Conservation (phyloP, 2,113 vertebrate genomes). For the Corydoras sp. region DNA sequence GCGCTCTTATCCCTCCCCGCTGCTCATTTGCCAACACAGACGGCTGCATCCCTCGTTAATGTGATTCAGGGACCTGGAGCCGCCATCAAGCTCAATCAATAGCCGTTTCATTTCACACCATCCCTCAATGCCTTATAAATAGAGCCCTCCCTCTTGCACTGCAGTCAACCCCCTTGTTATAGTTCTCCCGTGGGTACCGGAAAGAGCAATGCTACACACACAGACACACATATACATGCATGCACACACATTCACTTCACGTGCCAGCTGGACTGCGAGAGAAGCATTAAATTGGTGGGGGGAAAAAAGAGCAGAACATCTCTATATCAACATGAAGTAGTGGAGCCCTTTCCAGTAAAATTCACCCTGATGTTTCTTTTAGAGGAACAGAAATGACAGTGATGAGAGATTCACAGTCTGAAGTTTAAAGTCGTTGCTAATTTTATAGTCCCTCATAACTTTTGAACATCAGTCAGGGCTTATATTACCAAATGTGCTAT, state of each 20-base stretch:
- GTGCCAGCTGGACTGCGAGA: constrained; percentile 58
- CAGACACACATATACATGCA: constrained; percentile 29
- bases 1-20: constrained; percentile 32
- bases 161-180: constrained; percentile 51
- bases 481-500: not conserved
- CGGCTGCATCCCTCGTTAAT: constrained; percentile 57
- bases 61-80: constrained; percentile 70
- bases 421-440: constrained; percentile 19
- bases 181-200: constrained; percentile 64
- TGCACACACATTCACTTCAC: constrained; percentile 33
- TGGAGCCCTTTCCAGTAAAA: constrained; percentile 42
- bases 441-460: constrained; percentile 16
- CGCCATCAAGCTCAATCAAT: constrained; percentile 71
- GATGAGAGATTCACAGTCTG: not conserved
- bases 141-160: constrained; percentile 48
- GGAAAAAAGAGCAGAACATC: constrained; percentile 23
- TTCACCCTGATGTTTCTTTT: constrained; percentile 41
- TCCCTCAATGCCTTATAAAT: constrained; percentile 70
- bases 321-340: constrained; percentile 44
- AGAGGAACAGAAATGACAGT: constrained; percentile 19
- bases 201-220: constrained; percentile 56
- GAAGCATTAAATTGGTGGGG: constrained; percentile 60
- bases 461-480: constrained; percentile 8
- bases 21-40: constrained; percentile 39
- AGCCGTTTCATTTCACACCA: constrained; percentile 70